A percentile compares a stretch with the other conserved stretches of the same genome.
Evolutionary conservation across 2,888 invertebrate genomes (phyloP).

Genomic region (Pyrgus malvae): DNA sequence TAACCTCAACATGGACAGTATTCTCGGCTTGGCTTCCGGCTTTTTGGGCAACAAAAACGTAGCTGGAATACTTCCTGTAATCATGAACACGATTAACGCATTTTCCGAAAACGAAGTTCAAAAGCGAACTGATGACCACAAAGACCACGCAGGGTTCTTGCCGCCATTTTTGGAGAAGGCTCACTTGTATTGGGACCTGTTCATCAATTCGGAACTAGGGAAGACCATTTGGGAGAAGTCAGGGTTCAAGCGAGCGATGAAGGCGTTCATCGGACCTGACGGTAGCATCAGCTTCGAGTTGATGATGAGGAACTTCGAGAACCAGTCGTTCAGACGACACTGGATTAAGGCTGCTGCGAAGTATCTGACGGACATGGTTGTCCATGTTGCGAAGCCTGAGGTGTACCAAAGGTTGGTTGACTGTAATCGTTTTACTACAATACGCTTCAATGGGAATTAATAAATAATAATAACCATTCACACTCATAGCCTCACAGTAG

Average conservation of each 20-base stretch:
- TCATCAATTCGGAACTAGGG: constrained; percentile 89
- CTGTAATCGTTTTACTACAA: too few relatives aligned
- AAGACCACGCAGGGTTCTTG: constrained; percentile 86
- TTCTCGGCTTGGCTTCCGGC: constrained; percentile 79
- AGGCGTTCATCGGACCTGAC: constrained; percentile 85
- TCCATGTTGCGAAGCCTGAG: constrained; percentile 88
- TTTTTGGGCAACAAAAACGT: constrained; percentile 71
- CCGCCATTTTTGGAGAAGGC: constrained; percentile 84
- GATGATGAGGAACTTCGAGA: constrained; percentile 89
- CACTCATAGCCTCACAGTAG: too few relatives aligned
- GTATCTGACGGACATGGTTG: constrained; percentile 88
- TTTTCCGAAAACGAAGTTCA: constrained; percentile 83
- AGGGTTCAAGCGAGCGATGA: constrained; percentile 86
- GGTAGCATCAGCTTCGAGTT: constrained; percentile 87
- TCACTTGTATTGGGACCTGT: constrained; percentile 90
- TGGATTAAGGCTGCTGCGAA: constrained; percentile 90
- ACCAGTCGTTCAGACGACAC: constrained; percentile 88
- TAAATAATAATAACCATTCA: too few relatives aligned
- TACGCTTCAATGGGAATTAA: too few relatives aligned
- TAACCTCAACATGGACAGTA: constrained; percentile 76
- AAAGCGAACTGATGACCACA: constrained; percentile 83
- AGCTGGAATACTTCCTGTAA: constrained; percentile 83
- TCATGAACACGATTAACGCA: constrained; percentile 84
- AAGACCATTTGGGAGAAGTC: constrained; percentile 87
- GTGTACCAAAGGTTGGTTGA: constrained; percentile 85